Base-by-base conservation (phyloP, 2,797 vertebrate genomes). In the Poeciliopsis paucimaculata region DNA sequence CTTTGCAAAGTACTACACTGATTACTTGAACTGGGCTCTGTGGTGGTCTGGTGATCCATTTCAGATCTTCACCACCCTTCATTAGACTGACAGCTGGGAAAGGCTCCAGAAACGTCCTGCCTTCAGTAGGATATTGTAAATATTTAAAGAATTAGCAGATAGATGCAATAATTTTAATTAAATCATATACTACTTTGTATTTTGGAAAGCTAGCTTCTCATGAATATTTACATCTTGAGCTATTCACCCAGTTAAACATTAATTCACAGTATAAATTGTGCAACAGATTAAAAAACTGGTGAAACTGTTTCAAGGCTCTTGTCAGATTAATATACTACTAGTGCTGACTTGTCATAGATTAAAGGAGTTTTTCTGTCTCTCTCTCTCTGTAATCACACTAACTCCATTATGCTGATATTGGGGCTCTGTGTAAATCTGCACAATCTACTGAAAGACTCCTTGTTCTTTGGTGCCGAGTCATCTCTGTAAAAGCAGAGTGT, bases 351-450 rank as follows among this genome's bases (percentile, higher is more conserved):
- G 55, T 60, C 55, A 28, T 15, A 39, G 45, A 51, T 51, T 51
- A 51, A 73, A 41, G 31, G 53, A 28, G 11, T 28, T 57, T 57
- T 28, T 57, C 77, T 66, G 18, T 31, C 11, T 47, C 18, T 62
- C 64, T 76, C 1, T 66, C n/a, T 3, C 2, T 46, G 55, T 79
- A 76, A 47, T 49, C n/a, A 39, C 26, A 13, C 13, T 41, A 36
- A 62, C 70, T 73, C 53, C 53, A 45, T 55, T 49, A 77, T 76
- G 49, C 43, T 39, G 49, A 79, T 47, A 47, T 76, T 57, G 45
- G 66, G 49, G 55, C 57, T 64, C 36, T 47, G 45, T 74, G 55
- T 12, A 11, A 9, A 26, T 31, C 62, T 12, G 41, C 20, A 53
- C 70, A 55, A 57, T 77, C 64, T 84, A 39, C 45, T 60, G 41